Conservation (phyloP, 1,140 invertebrate genomes). For the Mylabris phalerata region DNA sequence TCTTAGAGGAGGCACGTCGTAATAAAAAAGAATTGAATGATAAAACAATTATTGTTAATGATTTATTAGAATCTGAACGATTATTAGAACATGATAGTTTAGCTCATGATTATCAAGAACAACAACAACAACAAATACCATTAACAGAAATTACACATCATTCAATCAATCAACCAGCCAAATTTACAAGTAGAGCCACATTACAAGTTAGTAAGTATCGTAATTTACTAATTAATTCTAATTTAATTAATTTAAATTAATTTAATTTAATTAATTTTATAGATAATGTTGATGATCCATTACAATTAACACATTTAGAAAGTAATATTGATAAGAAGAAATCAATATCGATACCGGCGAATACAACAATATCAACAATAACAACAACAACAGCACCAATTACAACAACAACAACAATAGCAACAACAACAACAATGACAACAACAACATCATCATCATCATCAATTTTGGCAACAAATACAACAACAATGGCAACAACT, state of each 20-base stretch:
- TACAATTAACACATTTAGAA: conserved; percentile 20
- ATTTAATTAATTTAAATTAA: no score
- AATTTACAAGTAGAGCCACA: conserved; percentile 27
- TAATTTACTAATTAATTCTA: not conserved
- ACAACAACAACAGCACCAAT: no score
- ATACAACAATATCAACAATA: no score
- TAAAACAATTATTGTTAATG: conserved; percentile 21
- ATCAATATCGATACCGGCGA: no score
- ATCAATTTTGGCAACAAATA: no score
- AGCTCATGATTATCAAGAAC: conserved; percentile 22
- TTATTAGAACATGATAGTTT: conserved; percentile 32
- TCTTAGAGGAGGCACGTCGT: conserved; percentile 31
- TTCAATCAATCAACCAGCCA: conserved; percentile 2
- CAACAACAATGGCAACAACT: no score
- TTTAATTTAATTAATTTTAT: not conserved
- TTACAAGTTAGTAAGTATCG: conserved; percentile 26
- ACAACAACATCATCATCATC: no score
- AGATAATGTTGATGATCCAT: conserved; percentile 28
- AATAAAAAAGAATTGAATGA: not conserved
- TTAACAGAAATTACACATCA: conserved; percentile 6
- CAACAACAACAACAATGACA: no score
- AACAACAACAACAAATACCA: not conserved
- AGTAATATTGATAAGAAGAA: conserved; percentile 1
- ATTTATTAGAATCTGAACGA: conserved; percentile 20
- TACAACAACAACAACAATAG: no score